These are phyloP conservation scores for Dryobotodes eremita DNA, from an alignment of 2,888 invertebrate genomes.

Conservation along the genomic window DNA sequence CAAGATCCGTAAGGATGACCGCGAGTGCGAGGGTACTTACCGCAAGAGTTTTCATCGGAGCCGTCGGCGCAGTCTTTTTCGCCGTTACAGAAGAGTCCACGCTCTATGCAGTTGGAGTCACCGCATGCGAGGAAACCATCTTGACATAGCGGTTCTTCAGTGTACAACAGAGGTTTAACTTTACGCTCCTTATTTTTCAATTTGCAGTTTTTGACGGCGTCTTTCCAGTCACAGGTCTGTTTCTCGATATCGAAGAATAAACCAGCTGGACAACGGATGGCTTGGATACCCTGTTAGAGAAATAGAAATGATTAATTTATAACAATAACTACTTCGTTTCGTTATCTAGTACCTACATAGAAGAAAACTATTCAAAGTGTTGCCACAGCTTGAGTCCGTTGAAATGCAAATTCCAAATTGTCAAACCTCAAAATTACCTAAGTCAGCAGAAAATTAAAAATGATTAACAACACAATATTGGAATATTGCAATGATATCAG, in stretches of 20 bases:
- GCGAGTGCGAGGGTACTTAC: constrained; percentile 90
- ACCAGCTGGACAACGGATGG: constrained; percentile 97
- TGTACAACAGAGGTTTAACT: constrained; percentile 96
- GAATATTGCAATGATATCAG: neutral
- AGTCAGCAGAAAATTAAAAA: neutral
- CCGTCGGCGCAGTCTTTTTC: constrained; percentile 97
- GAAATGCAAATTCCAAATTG: constrained; percentile 19
- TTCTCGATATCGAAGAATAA: constrained; percentile 98
- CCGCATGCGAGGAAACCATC: constrained; percentile 97
- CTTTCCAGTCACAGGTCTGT: constrained; percentile 98
- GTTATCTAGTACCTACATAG: neutral
- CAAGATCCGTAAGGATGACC: neutral
- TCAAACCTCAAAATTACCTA: constrained; percentile 4
- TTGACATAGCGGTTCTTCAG: constrained; percentile 97
- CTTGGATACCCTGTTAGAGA: constrained; percentile 95
- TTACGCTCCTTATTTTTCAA: constrained; percentile 97
- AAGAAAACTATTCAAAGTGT: constrained; percentile 5
- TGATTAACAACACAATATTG: neutral
- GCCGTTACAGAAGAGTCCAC: constrained; percentile 98
- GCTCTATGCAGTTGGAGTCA: constrained; percentile 96
- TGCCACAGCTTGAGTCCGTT: constrained; percentile 15
- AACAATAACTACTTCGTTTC: constrained; percentile 1
- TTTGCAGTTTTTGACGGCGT: constrained; percentile 97
- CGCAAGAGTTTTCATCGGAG: constrained; percentile 97
- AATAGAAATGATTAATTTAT: constrained; percentile 55